Evolutionary conservation across 2,797 vertebrate species (phyloP), one percentile per base, ranked within the genome.

Genomic region (Aplochiton taeniatus): DNA sequence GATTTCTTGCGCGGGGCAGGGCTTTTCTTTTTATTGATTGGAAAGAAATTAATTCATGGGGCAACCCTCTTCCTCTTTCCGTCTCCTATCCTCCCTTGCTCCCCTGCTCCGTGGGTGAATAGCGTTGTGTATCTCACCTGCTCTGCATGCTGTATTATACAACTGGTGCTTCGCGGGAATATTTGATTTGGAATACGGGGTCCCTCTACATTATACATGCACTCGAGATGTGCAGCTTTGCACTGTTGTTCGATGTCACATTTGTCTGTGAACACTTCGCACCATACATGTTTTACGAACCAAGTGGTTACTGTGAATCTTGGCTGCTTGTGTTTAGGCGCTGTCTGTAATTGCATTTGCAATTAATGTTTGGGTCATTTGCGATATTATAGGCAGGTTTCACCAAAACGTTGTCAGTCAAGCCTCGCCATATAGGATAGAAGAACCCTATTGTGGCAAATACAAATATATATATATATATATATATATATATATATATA

Each of bases 1-100:
- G 85, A 83, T 89, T 88, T 80, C 80, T 74, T 71, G 81, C 75
- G 78, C 55, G 75, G 69, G 77, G 82, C 69, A 78, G 80, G 76
- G 75, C 77, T 83, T 83, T 87, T 83, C 61, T 83, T 79, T 85
- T 85, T 91, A 92, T 93, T 89, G 91, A 92, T 93, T 89, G 90
- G 85, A 81, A 66, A 82, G 80, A 83, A 90, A 89, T 87, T 76
- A 89, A 90, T 91, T 90, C 77, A 89, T 54, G 83, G 87, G 84
- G 83, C 90, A 85, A 81, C 83, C 88, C 86, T 85, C 83, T 81
- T 86, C 80, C 77, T 77, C 46, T 54, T 61, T 75, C n/a, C 16
- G 41, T 72, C 79, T 60, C 17, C 18, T 19, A 17, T 73, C 17
- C 73, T 82, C 86, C 79, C 81, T 59, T 66, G 69, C 84, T 56